These are phyloP conservation scores for Cuniculus paca DNA, from an alignment of 2,797 vertebrate species.

Conservation along the genomic window DNA sequence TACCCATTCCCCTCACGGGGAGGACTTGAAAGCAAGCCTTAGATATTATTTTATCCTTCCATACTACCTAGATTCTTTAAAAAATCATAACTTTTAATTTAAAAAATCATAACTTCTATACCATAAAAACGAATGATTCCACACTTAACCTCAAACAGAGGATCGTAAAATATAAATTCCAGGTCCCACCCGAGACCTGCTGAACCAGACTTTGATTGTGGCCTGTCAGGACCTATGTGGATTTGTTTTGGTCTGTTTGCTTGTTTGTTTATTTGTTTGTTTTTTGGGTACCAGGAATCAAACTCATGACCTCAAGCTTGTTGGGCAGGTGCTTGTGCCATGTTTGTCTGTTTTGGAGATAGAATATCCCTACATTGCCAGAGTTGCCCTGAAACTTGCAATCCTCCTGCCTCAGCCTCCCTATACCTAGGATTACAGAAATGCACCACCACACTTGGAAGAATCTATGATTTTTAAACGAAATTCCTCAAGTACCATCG, in stretches of 20 bases:
- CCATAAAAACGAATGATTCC: neutral
- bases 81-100: neutral
- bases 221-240: neutral
- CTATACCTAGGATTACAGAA: neutral
- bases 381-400: neutral
- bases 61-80: neutral
- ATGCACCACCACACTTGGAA: neutral
- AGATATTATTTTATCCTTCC: neutral
- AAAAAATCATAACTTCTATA: neutral
- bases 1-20: neutral
- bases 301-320: too few species aligned
- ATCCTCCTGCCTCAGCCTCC: neutral
- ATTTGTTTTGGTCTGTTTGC: neutral
- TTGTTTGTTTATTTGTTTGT: neutral
- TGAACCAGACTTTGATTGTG: neutral
- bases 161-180: neutral
- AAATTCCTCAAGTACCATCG: neutral
- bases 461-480: neutral
- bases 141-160: neutral
- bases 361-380: neutral
- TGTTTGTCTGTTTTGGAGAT: neutral
- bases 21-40: neutral
- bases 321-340: too few species aligned
- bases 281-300: neutral
- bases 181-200: neutral